phyloP scores from a whole-genome alignment of 2,113 vertebrate species.

The Pterocles orientalis region DNA sequence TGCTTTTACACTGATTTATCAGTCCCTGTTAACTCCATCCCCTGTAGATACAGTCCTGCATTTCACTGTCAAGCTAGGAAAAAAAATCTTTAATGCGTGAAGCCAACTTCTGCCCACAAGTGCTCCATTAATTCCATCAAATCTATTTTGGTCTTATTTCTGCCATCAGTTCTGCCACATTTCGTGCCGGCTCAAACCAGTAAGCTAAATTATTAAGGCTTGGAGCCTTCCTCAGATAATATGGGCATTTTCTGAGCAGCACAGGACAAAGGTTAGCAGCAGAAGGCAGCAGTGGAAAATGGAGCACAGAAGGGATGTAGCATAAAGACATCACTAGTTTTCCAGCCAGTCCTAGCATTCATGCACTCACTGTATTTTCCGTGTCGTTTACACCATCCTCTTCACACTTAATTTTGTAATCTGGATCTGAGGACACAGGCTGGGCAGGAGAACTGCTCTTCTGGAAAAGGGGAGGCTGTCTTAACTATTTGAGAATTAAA shows the following conservation, averaged over 20 bases:
- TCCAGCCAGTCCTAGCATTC: not conserved
- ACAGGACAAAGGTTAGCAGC: slow-evolving; percentile 26
- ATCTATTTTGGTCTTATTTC: slow-evolving; percentile 53
- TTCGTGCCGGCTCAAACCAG: slow-evolving; percentile 20
- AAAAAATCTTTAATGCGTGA: not conserved
- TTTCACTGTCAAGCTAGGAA: not conserved
- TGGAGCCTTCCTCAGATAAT: not conserved
- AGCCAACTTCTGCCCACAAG: slow-evolving; percentile 27
- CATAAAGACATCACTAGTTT: not conserved
- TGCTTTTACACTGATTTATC: not conserved
- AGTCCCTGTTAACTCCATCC: not conserved
- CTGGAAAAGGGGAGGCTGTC: not conserved
- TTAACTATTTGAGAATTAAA: not conserved
- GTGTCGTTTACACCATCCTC: not conserved
- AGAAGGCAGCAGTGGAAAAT: not conserved
- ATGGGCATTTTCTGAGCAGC: not conserved
- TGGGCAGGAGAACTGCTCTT: not conserved
- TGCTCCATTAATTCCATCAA: slow-evolving; percentile 45
- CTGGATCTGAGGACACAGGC: not conserved
- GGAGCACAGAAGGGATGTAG: not conserved
- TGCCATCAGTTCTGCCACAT: slow-evolving; percentile 38
- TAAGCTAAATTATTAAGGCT: slow-evolving; percentile 41
- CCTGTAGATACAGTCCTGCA: not conserved
- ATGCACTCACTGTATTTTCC: not conserved
- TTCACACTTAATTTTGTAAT: not conserved